These are phyloP conservation scores for Myopa testacea DNA, from an alignment of 2,888 invertebrate species.

Conservation along the genomic window DNA sequence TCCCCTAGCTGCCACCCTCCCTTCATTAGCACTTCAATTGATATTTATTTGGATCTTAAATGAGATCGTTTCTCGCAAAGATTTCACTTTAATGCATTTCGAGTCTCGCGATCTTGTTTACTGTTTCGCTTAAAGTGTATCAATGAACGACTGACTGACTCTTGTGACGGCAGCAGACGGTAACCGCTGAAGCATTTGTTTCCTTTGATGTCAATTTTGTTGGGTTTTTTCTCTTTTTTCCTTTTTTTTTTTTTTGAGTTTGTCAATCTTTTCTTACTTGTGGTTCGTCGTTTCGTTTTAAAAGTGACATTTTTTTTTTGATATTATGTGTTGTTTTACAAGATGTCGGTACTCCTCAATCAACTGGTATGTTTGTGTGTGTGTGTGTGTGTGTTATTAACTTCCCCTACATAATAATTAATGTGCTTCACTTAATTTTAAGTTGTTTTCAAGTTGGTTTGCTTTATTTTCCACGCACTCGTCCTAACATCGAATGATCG, in stretches of 20 bases:
- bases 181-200: conserved; percentile 22
- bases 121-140: background rate
- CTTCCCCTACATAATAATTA: conserved; percentile 54
- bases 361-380: background rate
- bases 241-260: background rate
- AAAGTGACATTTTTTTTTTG: background rate
- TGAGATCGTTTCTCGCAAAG: background rate
- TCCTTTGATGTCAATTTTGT: conserved; percentile 16
- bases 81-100: conserved; percentile 1
- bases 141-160: background rate
- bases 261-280: background rate
- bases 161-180: conserved; percentile 33
- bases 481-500: conserved; percentile 51
- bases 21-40: background rate
- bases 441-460: conserved; percentile 50
- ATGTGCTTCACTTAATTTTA: conserved; percentile 55
- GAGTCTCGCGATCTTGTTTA: conserved; percentile 24
- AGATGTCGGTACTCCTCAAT: background rate
- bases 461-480: conserved; percentile 42
- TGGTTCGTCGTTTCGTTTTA: background rate
- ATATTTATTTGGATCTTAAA: conserved; percentile 1
- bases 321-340: background rate
- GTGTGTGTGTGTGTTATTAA: conserved; percentile 40
- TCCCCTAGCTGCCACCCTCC: too few relatives aligned
- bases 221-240: background rate